Evolutionary conservation across 2,888 invertebrate species (phyloP).

Genomic region (Eupithecia vulgata): DNA sequence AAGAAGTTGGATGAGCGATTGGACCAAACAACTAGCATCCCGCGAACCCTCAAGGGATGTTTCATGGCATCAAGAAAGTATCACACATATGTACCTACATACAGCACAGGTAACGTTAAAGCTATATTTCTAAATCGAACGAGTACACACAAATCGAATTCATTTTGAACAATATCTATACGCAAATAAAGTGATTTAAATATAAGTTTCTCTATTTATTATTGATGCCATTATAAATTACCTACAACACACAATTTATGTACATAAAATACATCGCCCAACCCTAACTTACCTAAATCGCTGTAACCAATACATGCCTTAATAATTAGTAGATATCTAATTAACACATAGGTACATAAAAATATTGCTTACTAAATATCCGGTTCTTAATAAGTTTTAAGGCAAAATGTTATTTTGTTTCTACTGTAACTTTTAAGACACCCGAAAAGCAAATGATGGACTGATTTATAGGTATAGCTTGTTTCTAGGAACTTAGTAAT

Average conservation of each 20-base stretch:
- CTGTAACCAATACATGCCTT: slow-evolving; percentile 34
- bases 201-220: neutral
- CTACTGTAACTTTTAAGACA: slow-evolving; percentile 19
- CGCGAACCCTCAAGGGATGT: slow-evolving; percentile 43
- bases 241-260: slow-evolving; percentile 38
- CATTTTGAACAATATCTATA: slow-evolving; percentile 5
- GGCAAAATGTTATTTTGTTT: neutral
- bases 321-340: slow-evolving; percentile 28
- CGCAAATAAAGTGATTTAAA: neutral
- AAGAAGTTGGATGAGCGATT: neutral
- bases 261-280: slow-evolving; percentile 42
- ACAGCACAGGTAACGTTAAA: slow-evolving; percentile 73
- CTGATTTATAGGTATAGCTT: slow-evolving; percentile 50
- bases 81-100: slow-evolving; percentile 72
- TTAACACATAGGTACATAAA: slow-evolving; percentile 29
- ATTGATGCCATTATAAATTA: slow-evolving; percentile 21
- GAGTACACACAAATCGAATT: slow-evolving; percentile 20
- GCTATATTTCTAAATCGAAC: slow-evolving; percentile 57
- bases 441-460: slow-evolving; percentile 40
- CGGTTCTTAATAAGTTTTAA: slow-evolving; percentile 7
- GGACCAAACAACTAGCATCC: slow-evolving; percentile 26
- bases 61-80: slow-evolving; percentile 75
- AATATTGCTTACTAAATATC: slow-evolving; percentile 19
- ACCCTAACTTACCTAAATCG: slow-evolving; percentile 41
- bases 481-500: slow-evolving; percentile 69